phyloP scores from a whole-genome alignment of 2,113 vertebrate species.

The Pachycephala philippinensis region DNA sequence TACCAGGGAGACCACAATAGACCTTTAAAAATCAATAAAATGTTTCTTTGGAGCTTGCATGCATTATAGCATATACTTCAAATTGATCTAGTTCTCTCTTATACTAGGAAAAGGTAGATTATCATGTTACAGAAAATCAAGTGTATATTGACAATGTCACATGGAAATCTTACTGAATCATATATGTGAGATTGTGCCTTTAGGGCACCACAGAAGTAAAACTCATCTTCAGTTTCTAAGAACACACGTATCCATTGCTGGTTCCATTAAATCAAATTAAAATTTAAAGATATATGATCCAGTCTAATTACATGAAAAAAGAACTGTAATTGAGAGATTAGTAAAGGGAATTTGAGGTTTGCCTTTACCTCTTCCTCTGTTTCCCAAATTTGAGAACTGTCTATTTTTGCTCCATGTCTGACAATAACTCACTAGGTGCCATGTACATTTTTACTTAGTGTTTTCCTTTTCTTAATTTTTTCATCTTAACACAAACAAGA shows the following conservation, averaged over 20 bases:
- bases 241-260: fast-evolving
- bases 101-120: background rate
- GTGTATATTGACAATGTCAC: background rate
- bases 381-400: background rate
- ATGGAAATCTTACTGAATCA: background rate
- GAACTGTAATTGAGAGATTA: background rate
- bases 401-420: background rate
- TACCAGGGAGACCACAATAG: background rate
- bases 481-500: background rate
- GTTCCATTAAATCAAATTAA: background rate
- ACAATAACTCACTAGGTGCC: background rate
- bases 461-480: background rate
- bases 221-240: background rate
- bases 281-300: background rate
- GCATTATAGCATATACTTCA: background rate
- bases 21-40: background rate
- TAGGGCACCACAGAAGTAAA: background rate
- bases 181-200: background rate
- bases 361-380: background rate
- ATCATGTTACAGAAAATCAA: background rate
- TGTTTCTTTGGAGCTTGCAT: background rate
- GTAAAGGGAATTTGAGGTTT: background rate
- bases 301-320: background rate
- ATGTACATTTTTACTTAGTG: background rate
- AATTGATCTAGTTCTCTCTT: background rate